phyloP scores from a whole-genome alignment of 2,888 invertebrate species.

The Drosophila mimica region DNA sequence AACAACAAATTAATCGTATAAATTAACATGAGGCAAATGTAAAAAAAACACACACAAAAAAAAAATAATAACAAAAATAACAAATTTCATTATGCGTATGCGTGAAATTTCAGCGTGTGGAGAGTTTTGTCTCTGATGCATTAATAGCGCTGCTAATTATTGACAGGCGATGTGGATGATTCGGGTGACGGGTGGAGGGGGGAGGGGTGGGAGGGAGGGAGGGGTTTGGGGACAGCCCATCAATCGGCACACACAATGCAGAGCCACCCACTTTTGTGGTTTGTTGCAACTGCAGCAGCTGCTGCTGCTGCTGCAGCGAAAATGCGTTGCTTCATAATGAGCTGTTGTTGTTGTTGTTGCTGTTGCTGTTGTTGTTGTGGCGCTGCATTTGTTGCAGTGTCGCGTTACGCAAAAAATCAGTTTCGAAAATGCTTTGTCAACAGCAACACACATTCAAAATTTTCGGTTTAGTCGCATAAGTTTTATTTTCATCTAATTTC shows the following conservation, averaged over 20 bases:
- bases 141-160: conserved; percentile 78
- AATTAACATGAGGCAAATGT: conserved; percentile 55
- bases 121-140: conserved; percentile 25
- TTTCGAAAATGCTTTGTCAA: conserved; percentile 84
- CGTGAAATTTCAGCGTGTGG: conserved; percentile 32
- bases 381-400: conserved; percentile 51
- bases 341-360: conserved; percentile 20
- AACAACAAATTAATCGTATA: conserved; percentile 61
- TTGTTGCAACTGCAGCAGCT: conserved; percentile 35
- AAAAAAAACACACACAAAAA: conserved; percentile 4
- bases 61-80: conserved; percentile 5
- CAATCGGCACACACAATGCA: not conserved
- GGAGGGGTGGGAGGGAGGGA: not conserved
- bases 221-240: not conserved
- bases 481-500: conserved; percentile 69
- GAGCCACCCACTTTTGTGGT: conserved; percentile 55
- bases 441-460: conserved; percentile 82
- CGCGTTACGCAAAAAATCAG: conserved; percentile 74
- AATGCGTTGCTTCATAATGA: conserved; percentile 65
- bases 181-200: not conserved
- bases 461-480: conserved; percentile 81
- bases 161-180: conserved; percentile 42
- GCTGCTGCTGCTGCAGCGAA: conserved; percentile 30
- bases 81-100: conserved; percentile 53
- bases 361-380: conserved; percentile 35